Evolutionary conservation across 1,140 invertebrate species (phyloP).

Genomic region (Mya arenaria): DNA sequence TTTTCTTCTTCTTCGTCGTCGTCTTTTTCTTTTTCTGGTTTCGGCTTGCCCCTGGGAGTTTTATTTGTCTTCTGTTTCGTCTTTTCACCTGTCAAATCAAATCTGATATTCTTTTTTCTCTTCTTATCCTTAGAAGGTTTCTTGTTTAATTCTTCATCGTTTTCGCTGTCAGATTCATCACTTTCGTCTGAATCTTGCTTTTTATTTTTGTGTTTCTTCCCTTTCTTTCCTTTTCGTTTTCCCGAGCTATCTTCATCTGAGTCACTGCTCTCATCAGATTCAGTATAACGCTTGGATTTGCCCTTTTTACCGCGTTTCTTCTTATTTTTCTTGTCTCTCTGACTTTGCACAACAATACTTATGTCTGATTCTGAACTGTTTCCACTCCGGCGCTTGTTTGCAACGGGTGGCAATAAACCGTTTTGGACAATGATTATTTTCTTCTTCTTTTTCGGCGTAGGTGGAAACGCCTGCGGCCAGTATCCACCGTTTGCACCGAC

Average conservation of each 20-base stretch:
- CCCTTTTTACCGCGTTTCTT: not conserved
- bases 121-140: not conserved
- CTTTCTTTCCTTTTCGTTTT: constrained; percentile 3
- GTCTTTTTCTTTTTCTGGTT: not conserved
- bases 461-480: constrained; percentile 20
- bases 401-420: not conserved
- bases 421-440: constrained; percentile 30
- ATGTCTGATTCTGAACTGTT: constrained; percentile 50
- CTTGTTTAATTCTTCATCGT: not conserved
- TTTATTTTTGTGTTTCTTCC: constrained; percentile 8
- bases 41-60: not conserved
- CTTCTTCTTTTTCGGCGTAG: constrained; percentile 31
- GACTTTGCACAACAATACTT: constrained; percentile 39
- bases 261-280: constrained; percentile 28
- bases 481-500: constrained; percentile 6
- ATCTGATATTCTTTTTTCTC: constrained; percentile 50
- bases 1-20: not conserved
- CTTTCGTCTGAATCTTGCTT: constrained; percentile 10
- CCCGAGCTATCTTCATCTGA: not conserved
- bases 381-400: constrained; percentile 7
- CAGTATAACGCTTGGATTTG: no score
- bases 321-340: not conserved
- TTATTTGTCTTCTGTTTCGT: not conserved
- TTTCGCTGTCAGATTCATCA: not conserved
- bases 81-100: constrained; percentile 26